Conservation (phyloP, 1,140 invertebrate species). For the Cherax quadricarinatus region DNA sequence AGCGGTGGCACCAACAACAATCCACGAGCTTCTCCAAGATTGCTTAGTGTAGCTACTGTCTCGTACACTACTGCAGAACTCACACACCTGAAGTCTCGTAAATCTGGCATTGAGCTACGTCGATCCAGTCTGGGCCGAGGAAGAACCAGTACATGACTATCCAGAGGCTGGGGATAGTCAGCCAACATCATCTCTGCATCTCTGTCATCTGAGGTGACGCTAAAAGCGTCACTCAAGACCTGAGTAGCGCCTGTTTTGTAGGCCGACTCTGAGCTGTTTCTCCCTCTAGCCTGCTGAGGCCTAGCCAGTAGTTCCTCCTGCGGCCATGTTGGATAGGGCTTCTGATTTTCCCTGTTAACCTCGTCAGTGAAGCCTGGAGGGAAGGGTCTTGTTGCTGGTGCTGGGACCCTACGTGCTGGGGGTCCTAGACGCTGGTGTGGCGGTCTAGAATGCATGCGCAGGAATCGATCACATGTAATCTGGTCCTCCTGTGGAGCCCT, state of each 20-base stretch:
- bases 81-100: constrained; percentile 63
- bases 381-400: constrained; percentile 46
- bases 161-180: constrained; percentile 28
- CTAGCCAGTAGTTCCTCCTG: constrained; percentile 45
- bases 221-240: constrained; percentile 49
- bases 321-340: constrained; percentile 63
- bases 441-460: constrained; percentile 28
- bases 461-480: constrained; percentile 11
- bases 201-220: constrained; percentile 19
- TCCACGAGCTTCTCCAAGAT: constrained; percentile 53
- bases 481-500: constrained; percentile 12
- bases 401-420: constrained; percentile 22
- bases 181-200: not conserved
- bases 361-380: constrained; percentile 27
- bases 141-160: constrained; percentile 62
- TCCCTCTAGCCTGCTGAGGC: not conserved
- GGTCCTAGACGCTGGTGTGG: not conserved
- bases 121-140: constrained; percentile 63
- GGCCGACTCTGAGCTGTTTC: not conserved
- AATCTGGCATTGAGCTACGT: constrained; percentile 70
- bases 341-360: constrained; percentile 68
- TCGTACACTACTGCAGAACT: constrained; percentile 70
- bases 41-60: constrained; percentile 64
- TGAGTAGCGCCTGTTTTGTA: constrained; percentile 53
- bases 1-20: constrained; percentile 57